Evolutionary conservation across 2,797 vertebrate genomes (phyloP).

Genomic region (Spinus olivaceus): DNA sequence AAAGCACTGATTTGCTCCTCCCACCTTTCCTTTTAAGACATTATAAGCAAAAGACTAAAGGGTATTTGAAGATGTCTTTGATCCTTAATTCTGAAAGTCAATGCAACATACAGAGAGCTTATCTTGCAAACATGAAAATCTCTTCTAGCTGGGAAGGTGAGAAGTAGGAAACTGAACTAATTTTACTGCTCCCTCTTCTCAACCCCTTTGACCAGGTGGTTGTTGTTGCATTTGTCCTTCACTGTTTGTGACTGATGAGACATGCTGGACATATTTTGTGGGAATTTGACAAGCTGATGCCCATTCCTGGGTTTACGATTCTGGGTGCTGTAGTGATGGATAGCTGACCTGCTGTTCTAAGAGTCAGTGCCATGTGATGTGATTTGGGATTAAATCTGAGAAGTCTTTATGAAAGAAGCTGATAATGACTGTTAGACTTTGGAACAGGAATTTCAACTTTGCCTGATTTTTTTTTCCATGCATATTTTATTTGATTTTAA

Average conservation of each 20-base stretch:
- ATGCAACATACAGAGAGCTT: neutral
- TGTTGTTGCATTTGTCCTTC: slow-evolving; percentile 18
- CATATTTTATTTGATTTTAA: neutral
- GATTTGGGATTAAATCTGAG: neutral
- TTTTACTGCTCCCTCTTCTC: neutral
- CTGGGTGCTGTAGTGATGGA: neutral
- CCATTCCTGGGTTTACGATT: neutral
- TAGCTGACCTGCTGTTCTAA: neutral
- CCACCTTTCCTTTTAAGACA: neutral
- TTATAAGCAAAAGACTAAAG: neutral
- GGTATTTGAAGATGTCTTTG: neutral
- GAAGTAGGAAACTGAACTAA: neutral
- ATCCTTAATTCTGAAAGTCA: neutral
- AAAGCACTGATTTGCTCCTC: neutral
- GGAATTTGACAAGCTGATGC: slow-evolving; percentile 43
- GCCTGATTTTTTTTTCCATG: neutral
- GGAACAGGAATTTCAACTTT: neutral
- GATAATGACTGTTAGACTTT: neutral
- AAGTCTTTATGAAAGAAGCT: neutral
- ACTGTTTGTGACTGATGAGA: slow-evolving; percentile 12
- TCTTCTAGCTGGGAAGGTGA: neutral
- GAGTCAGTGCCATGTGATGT: neutral
- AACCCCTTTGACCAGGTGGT: neutral
- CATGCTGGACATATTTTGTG: slow-evolving; percentile 27
- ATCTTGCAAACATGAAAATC: neutral